Percentiles rank a stretch among this genome's conserved stretches.
These are phyloP conservation scores for Oncorhynchus gorbuscha DNA, from an alignment of 2,113 vertebrate genomes.

Conservation along the genomic window DNA sequence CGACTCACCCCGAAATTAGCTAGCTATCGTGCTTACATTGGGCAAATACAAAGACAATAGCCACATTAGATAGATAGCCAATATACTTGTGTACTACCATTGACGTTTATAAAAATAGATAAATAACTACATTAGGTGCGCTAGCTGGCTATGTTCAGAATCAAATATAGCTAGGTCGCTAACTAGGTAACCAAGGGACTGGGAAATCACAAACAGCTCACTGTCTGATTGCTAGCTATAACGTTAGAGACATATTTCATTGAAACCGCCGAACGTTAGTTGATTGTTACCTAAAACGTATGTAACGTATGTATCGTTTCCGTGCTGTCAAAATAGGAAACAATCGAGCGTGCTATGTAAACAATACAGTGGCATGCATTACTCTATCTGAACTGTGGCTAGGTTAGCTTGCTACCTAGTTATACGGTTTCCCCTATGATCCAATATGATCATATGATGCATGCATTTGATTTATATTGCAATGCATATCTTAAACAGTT, in stretches of 20 bases:
- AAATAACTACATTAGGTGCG: no score
- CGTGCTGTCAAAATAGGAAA: background rate
- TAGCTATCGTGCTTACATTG: background rate
- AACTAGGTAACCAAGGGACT: background rate
- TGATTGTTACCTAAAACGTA: background rate
- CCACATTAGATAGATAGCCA: background rate
- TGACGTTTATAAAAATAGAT: no score
- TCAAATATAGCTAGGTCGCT: background rate
- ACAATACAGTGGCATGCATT: slow-evolving; percentile 3
- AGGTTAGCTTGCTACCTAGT: no score
- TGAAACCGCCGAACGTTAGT: background rate
- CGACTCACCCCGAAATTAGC: background rate
- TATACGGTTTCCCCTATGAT: no score
- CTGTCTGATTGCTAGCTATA: background rate
- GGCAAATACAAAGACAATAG: background rate
- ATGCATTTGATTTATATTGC: no score
- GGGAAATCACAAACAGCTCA: background rate
- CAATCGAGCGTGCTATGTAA: slow-evolving; percentile 4
- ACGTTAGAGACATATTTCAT: background rate
- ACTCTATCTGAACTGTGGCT: no score
- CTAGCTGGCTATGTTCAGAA: background rate
- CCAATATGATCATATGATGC: no score
- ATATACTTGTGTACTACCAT: background rate
- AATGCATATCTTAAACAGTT: no score
- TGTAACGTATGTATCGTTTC: background rate